Evolutionary conservation across 1,140 invertebrate species (phyloP).

Genomic region (Cryptotermes secundus): DNA sequence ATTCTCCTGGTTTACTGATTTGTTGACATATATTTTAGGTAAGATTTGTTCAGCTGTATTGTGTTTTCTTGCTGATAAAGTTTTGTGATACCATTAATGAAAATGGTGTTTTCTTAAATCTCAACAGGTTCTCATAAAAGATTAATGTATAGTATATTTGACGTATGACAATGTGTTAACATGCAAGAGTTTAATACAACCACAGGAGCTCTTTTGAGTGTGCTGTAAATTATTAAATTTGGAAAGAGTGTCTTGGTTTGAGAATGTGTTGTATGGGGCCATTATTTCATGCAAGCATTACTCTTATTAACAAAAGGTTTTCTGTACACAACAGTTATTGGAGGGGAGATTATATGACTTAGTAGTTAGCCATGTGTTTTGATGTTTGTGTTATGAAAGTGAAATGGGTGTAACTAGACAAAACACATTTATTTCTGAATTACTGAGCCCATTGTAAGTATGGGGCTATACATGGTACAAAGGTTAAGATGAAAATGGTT

Average conservation of each 20-base stretch:
- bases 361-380: neutral
- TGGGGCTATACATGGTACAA: neutral
- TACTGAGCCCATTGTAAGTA: neutral
- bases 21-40: neutral
- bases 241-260: neutral
- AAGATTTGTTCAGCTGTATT: neutral
- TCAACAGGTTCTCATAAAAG: slow-evolving; percentile 29
- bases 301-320: neutral
- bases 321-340: neutral
- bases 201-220: neutral
- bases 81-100: slow-evolving; percentile 28
- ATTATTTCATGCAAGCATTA: neutral
- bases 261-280: neutral
- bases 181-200: neutral
- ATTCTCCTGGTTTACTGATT: neutral
- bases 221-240: neutral
- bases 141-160: slow-evolving; percentile 10
- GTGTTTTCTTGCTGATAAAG: neutral
- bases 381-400: neutral
- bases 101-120: slow-evolving; percentile 27
- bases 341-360: neutral
- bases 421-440: neutral
- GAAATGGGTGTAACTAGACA: slow-evolving; percentile 12
- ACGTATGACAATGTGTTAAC: slow-evolving; percentile 16
- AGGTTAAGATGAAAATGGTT: neutral